Percentiles rank a stretch among this genome's conserved stretches.
These are phyloP conservation scores for Astreopora myriophthalma DNA, from an alignment of 64 coral and sea anemone species.

Conservation along the genomic window DNA sequence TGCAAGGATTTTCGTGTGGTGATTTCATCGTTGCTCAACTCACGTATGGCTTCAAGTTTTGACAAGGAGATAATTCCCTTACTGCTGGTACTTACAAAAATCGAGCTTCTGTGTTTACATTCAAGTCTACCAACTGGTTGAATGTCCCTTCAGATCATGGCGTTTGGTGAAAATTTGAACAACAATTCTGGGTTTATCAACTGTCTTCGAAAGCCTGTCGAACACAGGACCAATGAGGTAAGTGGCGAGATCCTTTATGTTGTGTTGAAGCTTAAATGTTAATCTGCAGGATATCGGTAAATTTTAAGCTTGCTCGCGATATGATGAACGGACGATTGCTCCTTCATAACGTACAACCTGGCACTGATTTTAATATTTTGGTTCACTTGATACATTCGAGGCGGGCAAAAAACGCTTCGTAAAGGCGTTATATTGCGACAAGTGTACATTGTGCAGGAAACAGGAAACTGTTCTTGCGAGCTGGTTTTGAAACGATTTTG, in stretches of 20 bases:
- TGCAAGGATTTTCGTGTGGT: slow-evolving; percentile 33
- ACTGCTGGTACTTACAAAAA: neutral
- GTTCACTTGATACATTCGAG: neutral
- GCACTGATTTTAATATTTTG: neutral
- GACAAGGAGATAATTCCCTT: neutral
- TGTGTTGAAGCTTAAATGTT: no score
- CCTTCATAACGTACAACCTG: neutral
- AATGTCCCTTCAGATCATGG: neutral
- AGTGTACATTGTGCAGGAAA: no score
- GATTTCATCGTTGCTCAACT: neutral
- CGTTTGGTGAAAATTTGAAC: slow-evolving; percentile 62
- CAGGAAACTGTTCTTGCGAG: neutral
- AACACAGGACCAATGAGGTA: slow-evolving; percentile 88
- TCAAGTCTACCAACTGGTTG: neutral
- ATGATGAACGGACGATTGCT: slow-evolving; percentile 1
- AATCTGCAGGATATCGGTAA: neutral
- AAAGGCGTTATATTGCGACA: neutral
- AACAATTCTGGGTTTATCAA: slow-evolving; percentile 81
- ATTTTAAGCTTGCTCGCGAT: neutral
- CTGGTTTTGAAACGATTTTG: neutral
- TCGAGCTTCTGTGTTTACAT: neutral
- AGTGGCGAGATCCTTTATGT: slow-evolving; percentile 27
- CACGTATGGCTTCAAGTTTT: slow-evolving; percentile 38
- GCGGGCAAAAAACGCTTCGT: neutral
- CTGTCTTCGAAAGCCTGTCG: slow-evolving; percentile 81